Percentiles rank a stretch among this genome's conserved stretches.
These are phyloP conservation scores for Crotalus helleri DNA, from an alignment of 2,113 vertebrate species.

Conservation along the genomic window DNA sequence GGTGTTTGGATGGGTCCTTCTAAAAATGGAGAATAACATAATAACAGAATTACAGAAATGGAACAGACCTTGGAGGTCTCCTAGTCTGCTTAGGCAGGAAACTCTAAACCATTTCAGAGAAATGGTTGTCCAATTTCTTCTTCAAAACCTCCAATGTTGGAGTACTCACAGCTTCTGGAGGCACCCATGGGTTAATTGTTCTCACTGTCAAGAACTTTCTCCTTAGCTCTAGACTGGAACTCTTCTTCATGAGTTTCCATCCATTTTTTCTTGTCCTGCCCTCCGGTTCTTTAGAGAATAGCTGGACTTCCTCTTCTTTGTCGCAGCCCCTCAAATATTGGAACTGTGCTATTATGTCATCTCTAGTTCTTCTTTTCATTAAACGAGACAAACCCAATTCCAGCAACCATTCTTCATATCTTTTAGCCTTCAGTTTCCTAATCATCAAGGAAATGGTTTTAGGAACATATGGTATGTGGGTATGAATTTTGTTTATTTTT, in stretches of 20 bases:
- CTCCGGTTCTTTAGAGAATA: neutral
- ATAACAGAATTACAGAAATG: neutral
- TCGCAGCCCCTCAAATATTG: neutral
- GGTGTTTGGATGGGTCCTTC: neutral
- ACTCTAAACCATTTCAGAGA: too few species aligned
- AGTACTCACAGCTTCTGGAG: neutral
- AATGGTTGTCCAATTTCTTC: too few species aligned
- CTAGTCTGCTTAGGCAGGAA: neutral
- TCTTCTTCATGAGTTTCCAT: neutral
- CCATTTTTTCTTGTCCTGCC: neutral
- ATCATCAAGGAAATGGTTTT: neutral
- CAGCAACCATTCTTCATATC: too few species aligned
- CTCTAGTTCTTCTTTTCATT: too few species aligned
- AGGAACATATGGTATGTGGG: neutral
- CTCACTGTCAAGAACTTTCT: neutral
- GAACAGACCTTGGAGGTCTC: neutral
- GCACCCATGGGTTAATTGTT: neutral
- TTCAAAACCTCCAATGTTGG: neutral
- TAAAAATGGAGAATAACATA: neutral
- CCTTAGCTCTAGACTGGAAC: neutral
- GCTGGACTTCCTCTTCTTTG: neutral
- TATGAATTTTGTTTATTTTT: neutral
- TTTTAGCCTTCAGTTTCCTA: neutral
- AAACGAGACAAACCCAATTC: too few species aligned
- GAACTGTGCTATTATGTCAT: neutral